Percentiles rank a stretch among this genome's conserved stretches.
These are phyloP conservation scores for Microctenopoma stevenorrisi DNA, from an alignment of 2,797 vertebrate genomes.

Conservation along the genomic window DNA sequence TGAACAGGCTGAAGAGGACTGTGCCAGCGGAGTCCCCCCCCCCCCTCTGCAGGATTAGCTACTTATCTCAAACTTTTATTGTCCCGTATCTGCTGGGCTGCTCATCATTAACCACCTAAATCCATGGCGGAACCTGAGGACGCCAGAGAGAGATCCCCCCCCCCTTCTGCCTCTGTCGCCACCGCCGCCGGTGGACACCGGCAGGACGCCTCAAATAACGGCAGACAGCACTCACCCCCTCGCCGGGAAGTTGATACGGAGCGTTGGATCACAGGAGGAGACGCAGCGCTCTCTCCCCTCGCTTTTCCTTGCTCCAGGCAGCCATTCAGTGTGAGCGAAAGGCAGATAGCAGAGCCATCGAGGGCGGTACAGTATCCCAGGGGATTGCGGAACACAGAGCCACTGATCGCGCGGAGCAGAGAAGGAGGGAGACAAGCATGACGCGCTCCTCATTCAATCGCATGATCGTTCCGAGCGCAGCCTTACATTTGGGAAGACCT, in stretches of 20 bases:
- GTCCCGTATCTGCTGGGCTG: slow-evolving; percentile 55
- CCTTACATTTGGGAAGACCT: slow-evolving; percentile 72
- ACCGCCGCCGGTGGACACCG: slow-evolving; percentile 64
- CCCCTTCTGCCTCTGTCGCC: background rate
- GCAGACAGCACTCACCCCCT: slow-evolving; percentile 82
- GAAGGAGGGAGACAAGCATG: slow-evolving; percentile 74
- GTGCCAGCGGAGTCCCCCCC: slow-evolving; percentile 51
- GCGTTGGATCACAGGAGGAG: slow-evolving; percentile 74
- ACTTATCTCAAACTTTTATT: slow-evolving; percentile 69
- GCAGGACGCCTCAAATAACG: slow-evolving; percentile 45
- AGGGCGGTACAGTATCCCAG: slow-evolving; percentile 77
- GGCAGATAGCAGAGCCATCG: slow-evolving; percentile 84
- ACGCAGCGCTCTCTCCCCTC: slow-evolving; percentile 68
- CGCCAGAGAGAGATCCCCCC: slow-evolving; percentile 41
- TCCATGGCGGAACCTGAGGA: slow-evolving; percentile 36
- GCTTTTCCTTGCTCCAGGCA: slow-evolving; percentile 80
- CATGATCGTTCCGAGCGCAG: slow-evolving; percentile 76
- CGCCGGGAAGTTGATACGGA: slow-evolving; percentile 78
- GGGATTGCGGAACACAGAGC: slow-evolving; percentile 81
- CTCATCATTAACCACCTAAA: slow-evolving; percentile 40
- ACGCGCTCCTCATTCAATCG: slow-evolving; percentile 78
- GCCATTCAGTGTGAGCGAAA: slow-evolving; percentile 90
- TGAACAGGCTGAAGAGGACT: slow-evolving; percentile 56
- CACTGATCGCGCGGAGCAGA: slow-evolving; percentile 73
- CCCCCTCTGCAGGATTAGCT: slow-evolving; percentile 37